A percentile compares a stretch with the other conserved stretches of the same genome.
phyloP scores from a whole-genome alignment of 2,113 vertebrate species.

The Narcine bancroftii region DNA sequence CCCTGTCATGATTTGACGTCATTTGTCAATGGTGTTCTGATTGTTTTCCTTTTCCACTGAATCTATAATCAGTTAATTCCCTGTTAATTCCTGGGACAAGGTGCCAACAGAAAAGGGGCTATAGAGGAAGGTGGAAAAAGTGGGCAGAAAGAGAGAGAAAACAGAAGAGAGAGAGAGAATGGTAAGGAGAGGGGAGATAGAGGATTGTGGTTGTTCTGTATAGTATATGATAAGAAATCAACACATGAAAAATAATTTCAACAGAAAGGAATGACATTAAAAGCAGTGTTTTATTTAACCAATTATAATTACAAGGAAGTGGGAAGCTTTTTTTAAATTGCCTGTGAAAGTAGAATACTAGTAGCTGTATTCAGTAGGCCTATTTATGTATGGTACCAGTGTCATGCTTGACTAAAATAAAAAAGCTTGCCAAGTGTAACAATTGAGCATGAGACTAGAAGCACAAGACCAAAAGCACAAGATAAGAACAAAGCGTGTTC shows the following conservation, averaged over 20 bases:
- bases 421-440: constrained; percentile 13
- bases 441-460: constrained; percentile 20
- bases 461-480: constrained; percentile 27
- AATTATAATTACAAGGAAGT: neutral
- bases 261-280: neutral
- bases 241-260: neutral
- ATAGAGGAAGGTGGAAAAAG: neutral
- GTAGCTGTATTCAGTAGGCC: neutral
- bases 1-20: no score
- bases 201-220: neutral
- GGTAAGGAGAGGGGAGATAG: no score
- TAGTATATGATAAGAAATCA: neutral
- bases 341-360: neutral
- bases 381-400: neutral
- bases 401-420: constrained; percentile 11
- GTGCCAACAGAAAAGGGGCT: no score
- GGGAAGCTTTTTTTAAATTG: neutral
- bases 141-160: neutral
- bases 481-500: constrained; percentile 36
- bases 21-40: no score
- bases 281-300: neutral
- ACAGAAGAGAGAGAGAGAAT: no score
- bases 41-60: no score
- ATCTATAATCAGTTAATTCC: no score
- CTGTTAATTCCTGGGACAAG: no score